phyloP scores from a whole-genome alignment of 1,140 invertebrate genomes.

The Apis laboriosa region DNA sequence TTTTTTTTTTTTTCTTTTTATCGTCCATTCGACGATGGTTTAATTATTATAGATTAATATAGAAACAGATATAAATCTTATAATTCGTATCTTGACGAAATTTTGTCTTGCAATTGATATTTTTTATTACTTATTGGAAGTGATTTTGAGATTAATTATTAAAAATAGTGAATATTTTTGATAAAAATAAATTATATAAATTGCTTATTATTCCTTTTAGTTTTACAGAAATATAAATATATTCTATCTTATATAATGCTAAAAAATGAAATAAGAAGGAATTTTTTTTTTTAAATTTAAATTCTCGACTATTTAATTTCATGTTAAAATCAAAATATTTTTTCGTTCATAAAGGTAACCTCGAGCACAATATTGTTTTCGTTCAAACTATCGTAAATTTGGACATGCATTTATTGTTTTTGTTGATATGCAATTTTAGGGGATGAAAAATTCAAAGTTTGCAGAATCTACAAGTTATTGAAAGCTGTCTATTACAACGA shows the following conservation, averaged over 20 bases:
- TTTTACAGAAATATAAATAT: not conserved
- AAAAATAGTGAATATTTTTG: no score
- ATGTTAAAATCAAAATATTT: not conserved
- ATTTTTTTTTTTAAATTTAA: not conserved
- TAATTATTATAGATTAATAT: not conserved
- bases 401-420: not conserved
- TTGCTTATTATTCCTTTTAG: no score
- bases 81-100: no score
- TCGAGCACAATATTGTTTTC: not conserved
- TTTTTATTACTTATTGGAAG: no score
- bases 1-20: no score
- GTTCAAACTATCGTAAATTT: not conserved
- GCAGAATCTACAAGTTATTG: not conserved
- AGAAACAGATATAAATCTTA: no score
- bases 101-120: no score
- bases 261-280: not conserved
- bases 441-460: not conserved
- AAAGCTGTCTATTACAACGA: not conserved
- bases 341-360: not conserved
- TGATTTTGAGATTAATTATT: no score
- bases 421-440: not conserved
- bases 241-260: not conserved
- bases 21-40: not conserved
- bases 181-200: no score
- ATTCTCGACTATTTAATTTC: not conserved